These are phyloP conservation scores for Paedocypris micromegethes DNA, from an alignment of 2,797 vertebrate species.

Conservation along the genomic window DNA sequence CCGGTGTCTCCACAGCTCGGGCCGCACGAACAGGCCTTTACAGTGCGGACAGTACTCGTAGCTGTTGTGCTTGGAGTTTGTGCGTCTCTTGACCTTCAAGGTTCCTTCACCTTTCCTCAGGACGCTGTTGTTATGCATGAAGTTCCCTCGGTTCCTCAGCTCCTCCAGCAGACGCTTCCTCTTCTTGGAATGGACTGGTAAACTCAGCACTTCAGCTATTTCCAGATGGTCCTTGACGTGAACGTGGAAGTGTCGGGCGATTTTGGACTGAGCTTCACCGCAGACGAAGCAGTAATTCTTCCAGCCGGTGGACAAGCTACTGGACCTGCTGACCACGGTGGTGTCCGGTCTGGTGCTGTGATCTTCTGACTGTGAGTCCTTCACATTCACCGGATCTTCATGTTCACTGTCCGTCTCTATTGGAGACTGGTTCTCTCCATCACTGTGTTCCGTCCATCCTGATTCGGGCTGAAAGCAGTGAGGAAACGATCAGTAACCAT, in stretches of 20 bases:
- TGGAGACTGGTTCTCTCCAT: no score
- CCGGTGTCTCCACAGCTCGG: conserved; percentile 14
- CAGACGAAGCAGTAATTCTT: background rate
- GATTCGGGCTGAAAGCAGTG: no score
- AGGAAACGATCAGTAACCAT: no score
- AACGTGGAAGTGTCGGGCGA: background rate
- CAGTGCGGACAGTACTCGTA: conserved; percentile 43
- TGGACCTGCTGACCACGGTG: no score
- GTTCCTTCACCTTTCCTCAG: background rate
- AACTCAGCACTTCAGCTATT: background rate
- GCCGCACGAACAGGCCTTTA: conserved; percentile 7
- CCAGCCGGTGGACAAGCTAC: no score
- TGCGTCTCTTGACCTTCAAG: background rate
- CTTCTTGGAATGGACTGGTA: background rate
- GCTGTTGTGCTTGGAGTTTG: background rate
- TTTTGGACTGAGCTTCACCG: conserved; percentile 4
- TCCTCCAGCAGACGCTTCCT: conserved; percentile 9
- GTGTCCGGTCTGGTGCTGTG: no score
- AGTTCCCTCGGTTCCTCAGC: background rate
- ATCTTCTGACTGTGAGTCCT: no score
- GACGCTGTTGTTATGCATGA: conserved; percentile 6
- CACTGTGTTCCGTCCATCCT: no score
- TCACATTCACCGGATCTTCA: no score
- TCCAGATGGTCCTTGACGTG: background rate
- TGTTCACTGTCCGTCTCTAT: no score